Conservation (phyloP, 53 echinoderm and acorn worm genomes). For the Arbacia lixula region DNA sequence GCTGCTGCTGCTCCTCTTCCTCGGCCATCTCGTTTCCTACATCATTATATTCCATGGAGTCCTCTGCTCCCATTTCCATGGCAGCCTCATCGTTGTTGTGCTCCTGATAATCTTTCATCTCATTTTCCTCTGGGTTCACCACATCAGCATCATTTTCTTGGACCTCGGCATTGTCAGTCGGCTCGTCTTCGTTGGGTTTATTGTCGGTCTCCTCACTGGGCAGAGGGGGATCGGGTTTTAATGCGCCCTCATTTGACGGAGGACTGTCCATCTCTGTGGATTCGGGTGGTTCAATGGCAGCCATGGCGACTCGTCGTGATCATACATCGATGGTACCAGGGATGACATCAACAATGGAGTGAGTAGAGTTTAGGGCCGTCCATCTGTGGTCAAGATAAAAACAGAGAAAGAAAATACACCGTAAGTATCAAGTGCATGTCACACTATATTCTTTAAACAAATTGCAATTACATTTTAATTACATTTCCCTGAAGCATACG, state of each 20-base stretch:
- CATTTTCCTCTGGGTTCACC: constrained; percentile 11
- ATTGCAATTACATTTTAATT: too few relatives aligned
- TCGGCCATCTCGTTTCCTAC: constrained; percentile 13
- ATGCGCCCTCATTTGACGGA: constrained; percentile 4
- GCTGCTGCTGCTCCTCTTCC: too few relatives aligned
- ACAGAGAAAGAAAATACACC: not conserved
- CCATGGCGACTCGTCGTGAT: constrained; percentile 30
- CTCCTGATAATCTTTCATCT: constrained; percentile 9
- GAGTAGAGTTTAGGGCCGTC: too few relatives aligned
- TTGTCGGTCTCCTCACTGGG: not conserved
- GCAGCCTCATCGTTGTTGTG: constrained; percentile 5
- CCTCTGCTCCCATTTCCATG: constrained; percentile 12
- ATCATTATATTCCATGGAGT: constrained; percentile 16
- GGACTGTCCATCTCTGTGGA: constrained; percentile 2
- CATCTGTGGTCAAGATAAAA: constrained; percentile 40
- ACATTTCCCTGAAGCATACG: too few relatives aligned
- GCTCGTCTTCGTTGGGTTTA: not conserved
- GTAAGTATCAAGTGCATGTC: too few relatives aligned
- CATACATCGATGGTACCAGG: constrained; percentile 11
- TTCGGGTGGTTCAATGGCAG: constrained; percentile 26
- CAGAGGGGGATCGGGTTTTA: not conserved
- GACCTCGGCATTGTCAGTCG: not conserved
- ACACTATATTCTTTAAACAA: too few relatives aligned
- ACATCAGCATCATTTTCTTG: constrained; percentile 18
- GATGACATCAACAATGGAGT: constrained; percentile 14